Conservation (phyloP, 1,140 invertebrate species). For the Calliopsis andreniformis region DNA sequence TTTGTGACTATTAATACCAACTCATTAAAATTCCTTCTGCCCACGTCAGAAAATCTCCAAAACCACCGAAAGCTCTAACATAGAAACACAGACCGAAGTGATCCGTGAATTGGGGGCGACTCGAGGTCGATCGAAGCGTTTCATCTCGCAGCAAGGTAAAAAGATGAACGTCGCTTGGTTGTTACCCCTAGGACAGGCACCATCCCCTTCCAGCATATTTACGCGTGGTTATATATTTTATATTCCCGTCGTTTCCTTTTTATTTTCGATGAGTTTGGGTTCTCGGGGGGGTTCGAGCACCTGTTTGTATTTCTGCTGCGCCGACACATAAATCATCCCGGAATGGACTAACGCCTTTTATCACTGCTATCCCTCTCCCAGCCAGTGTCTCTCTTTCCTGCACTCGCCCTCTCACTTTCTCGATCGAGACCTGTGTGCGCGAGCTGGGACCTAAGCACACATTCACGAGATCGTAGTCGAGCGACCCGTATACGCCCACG, state of each 20-base stretch:
- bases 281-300: conserved; percentile 63
- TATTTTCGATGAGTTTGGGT: conserved; percentile 62
- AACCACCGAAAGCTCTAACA: too few species aligned
- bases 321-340: conserved; percentile 67
- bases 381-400: conserved; percentile 22
- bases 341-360: conserved; percentile 70
- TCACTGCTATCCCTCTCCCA: conserved; percentile 52
- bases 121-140: not conserved
- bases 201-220: conserved; percentile 40
- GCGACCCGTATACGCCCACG: conserved; percentile 52
- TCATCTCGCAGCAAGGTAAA: not conserved
- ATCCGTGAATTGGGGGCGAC: not conserved
- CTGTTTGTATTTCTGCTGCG: conserved; percentile 69
- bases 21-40: too few species aligned
- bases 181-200: conserved; percentile 1
- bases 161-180: conserved; percentile 12
- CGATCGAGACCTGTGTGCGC: not conserved
- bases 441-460: not conserved
- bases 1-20: too few species aligned
- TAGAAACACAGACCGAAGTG: too few species aligned
- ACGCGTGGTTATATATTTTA: conserved; percentile 49
- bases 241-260: conserved; percentile 44
- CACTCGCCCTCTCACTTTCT: too few species aligned
- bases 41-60: too few species aligned
- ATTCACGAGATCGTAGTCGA: conserved; percentile 20